Percentiles rank a stretch among this genome's conserved stretches.
Conservation (phyloP, 1,140 invertebrate genomes). For the Drosophila trapezifrons region DNA sequence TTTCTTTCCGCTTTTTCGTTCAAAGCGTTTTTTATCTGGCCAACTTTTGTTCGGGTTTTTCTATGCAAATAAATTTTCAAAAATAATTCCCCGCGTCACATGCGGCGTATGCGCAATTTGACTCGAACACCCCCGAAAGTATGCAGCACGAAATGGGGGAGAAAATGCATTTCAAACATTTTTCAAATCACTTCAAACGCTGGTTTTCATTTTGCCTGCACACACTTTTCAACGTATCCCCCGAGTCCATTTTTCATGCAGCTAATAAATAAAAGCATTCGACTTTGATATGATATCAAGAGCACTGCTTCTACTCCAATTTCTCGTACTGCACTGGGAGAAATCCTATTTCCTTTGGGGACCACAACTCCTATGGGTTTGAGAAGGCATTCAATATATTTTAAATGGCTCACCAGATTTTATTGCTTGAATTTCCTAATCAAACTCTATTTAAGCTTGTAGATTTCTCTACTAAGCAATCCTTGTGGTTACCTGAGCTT, state of each 20-base stretch:
- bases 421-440: too few species aligned
- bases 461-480: not conserved
- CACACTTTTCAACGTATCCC: constrained; percentile 1
- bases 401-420: too few species aligned
- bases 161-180: constrained; percentile 33
- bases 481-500: too few species aligned
- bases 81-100: constrained; percentile 42
- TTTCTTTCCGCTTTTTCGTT: constrained; percentile 21
- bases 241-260: constrained; percentile 30
- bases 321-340: constrained; percentile 8
- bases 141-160: constrained; percentile 40
- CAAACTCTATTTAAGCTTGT: not conserved
- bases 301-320: constrained; percentile 3
- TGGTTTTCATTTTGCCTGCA: constrained; percentile 12
- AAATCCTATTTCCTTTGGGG: too few species aligned
- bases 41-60: constrained; percentile 17
- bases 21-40: constrained; percentile 10
- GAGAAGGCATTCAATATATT: too few species aligned
- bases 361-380: too few species aligned
- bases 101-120: constrained; percentile 70
- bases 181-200: constrained; percentile 37
- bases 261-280: constrained; percentile 52
- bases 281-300: constrained; percentile 41
- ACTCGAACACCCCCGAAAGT: constrained; percentile 48
- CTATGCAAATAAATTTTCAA: constrained; percentile 33